Conservation (phyloP, 2,113 vertebrate species). For the Dendrocopos noguchii region DNA sequence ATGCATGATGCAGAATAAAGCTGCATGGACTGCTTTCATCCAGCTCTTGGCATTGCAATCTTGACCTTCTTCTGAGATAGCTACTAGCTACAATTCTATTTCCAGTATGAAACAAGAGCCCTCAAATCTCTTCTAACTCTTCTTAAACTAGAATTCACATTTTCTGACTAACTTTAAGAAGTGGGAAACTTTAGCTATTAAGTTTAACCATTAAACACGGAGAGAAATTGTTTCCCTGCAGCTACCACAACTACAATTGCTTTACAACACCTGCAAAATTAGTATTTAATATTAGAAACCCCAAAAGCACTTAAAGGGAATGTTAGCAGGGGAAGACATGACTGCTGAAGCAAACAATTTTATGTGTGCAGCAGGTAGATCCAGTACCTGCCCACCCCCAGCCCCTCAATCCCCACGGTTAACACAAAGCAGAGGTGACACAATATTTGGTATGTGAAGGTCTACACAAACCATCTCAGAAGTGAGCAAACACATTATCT, state of each 20-base stretch:
- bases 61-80: not conserved
- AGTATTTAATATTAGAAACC: conserved; percentile 43
- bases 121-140: not conserved
- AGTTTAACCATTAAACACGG: conserved; percentile 10
- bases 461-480: not conserved
- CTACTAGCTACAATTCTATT: not conserved
- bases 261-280: conserved; percentile 49
- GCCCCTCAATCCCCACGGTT: not conserved
- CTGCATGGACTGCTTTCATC: conserved; percentile 24
- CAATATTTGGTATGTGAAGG: not conserved
- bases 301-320: not conserved
- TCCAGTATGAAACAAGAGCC: not conserved
- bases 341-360: not conserved
- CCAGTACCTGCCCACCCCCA: not conserved
- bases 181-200: conserved; percentile 31
- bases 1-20: conserved; percentile 39
- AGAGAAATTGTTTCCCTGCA: conserved; percentile 32
- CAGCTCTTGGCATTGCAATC: not conserved
- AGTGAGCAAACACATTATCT: not conserved
- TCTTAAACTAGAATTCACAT: not conserved
- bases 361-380: not conserved
- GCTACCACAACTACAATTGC: conserved; percentile 32
- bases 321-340: not conserved
- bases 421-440: not conserved
- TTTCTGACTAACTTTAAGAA: conserved; percentile 24